Evolutionary conservation across 2,113 vertebrate genomes (phyloP).

Genomic region (Coturnix japonica): DNA sequence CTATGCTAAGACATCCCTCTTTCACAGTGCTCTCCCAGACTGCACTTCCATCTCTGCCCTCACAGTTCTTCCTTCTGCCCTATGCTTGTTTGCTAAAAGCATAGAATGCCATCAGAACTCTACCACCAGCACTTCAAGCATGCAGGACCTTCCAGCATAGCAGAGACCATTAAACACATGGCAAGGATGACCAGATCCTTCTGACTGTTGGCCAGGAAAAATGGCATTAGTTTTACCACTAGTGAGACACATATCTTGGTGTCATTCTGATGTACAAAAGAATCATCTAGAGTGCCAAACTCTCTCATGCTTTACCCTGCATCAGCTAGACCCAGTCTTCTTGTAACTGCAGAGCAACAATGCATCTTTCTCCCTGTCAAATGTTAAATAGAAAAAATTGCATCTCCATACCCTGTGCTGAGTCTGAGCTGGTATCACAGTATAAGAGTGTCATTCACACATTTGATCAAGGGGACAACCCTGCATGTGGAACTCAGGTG

Average conservation of each 20-base stretch:
- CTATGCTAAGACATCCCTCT: neutral
- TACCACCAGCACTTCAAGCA: neutral
- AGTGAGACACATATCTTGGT: rapidly evolving
- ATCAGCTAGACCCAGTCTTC: neutral
- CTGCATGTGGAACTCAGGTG: rapidly evolving
- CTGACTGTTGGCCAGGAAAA: neutral
- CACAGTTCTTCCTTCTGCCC: neutral
- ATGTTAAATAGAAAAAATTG: neutral
- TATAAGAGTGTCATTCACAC: rapidly evolving
- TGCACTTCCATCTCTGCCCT: neutral
- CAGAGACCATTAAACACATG: neutral
- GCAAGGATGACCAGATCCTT: neutral
- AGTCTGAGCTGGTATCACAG: neutral
- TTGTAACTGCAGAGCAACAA: neutral
- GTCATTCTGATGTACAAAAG: neutral
- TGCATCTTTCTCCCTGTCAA: neutral
- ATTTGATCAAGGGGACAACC: rapidly evolving
- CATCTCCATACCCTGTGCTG: rapidly evolving
- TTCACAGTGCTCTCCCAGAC: neutral
- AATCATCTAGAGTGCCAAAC: neutral
- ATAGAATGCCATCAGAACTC: rapidly evolving
- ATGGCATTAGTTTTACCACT: neutral
- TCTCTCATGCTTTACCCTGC: neutral
- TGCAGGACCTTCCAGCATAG: neutral
- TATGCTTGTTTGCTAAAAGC: neutral